Base-by-base conservation (phyloP, 2,888 invertebrate genomes). In the Crematogaster levior region DNA sequence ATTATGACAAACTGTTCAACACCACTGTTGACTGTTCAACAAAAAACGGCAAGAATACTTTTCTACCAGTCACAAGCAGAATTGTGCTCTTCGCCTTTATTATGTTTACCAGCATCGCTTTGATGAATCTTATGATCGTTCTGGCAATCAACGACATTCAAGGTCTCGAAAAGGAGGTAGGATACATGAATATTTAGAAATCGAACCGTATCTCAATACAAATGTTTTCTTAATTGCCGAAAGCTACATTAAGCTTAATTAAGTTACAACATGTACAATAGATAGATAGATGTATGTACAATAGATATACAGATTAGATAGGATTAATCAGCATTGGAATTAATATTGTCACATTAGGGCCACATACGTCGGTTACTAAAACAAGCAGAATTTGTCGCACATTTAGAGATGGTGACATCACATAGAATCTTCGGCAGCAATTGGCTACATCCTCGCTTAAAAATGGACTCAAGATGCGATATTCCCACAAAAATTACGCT, bases 51-150 rank as follows among this genome's bases (percentile, higher is more conserved):
- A 77, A 37, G 53, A 65, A 46, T 63, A 68, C 84, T 63, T 85
- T 89, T 37, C 83, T 93, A 40, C 90, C 89, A n/a, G 90, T 91
- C 53, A 94, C 94, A 34, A 94, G 95, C 40, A 93, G 95, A 84
- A 86, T 95, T 40, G 94, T 96, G 24, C 96, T 96, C 90, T 89
- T 95, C 30, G 88, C 94, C 68, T 96, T 96, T 90, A 93, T 95
- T 40, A 92, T 96, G 46, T 93, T 96, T 18, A 95, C 95, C 68
- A 95, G 95, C 84, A 95, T 96, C 83, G 95, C 95, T 48, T 92
- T 96, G 56, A 95, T 96, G 95, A 96, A 96, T 91, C 93, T 96
- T 53, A 95, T 95, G 93, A 95, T 95, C 86, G 96, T 95, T 81
- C 91, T 96, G 83, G 96, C 96, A 43, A 96, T 96, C 63, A 95